Evolutionary conservation across 1,140 invertebrate species (phyloP).

Genomic region (Hirudo medicinalis): DNA sequence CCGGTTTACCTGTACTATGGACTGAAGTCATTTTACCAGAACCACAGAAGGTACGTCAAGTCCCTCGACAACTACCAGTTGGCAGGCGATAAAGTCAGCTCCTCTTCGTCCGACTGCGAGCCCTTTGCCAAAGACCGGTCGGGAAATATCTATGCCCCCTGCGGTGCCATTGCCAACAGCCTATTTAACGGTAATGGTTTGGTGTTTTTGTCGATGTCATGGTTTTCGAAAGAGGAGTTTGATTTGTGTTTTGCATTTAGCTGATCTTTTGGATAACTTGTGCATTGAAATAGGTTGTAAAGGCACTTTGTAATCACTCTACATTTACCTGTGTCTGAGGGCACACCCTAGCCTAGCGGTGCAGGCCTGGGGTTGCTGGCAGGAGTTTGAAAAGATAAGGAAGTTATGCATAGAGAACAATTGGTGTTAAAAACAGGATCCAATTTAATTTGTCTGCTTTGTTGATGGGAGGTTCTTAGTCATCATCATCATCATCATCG

Average conservation of each 20-base stretch:
- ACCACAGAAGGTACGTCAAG: slow-evolving; percentile 94
- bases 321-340: not conserved
- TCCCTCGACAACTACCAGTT: slow-evolving; percentile 87
- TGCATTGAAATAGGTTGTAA: too few relatives aligned
- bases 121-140: slow-evolving; percentile 25
- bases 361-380: too few relatives aligned
- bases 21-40: slow-evolving; percentile 94
- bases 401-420: too few relatives aligned
- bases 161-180: slow-evolving; percentile 96
- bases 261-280: too few relatives aligned
- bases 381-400: too few relatives aligned
- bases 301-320: not conserved
- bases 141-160: slow-evolving; percentile 51
- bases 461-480: too few relatives aligned
- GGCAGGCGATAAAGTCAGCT: slow-evolving; percentile 44
- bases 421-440: too few relatives aligned
- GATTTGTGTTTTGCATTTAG: too few relatives aligned
- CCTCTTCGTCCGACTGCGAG: slow-evolving; percentile 36
- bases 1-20: slow-evolving; percentile 96
- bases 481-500: too few relatives aligned
- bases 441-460: too few relatives aligned
- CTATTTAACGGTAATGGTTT: slow-evolving; percentile 69
- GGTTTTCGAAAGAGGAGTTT: not conserved
- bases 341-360: too few relatives aligned
- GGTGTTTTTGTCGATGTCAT: not conserved